A percentile compares a stretch with the other conserved stretches of the same genome.
phyloP scores from a whole-genome alignment of 2,888 invertebrate species.

The Coelogynopora nodosa region DNA sequence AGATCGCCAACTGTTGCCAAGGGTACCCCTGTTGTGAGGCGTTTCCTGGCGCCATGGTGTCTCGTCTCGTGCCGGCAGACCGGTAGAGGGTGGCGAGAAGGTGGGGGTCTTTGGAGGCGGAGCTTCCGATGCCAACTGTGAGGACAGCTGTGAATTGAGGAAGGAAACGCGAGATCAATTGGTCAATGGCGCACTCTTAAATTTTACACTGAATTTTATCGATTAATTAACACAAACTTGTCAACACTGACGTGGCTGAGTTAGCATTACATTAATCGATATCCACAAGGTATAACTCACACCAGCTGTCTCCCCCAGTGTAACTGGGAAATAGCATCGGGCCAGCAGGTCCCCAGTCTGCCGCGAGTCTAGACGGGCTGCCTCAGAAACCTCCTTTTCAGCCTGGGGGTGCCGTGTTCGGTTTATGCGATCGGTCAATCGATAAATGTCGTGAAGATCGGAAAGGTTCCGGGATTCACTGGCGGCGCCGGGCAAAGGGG shows the following conservation, averaged over 20 bases:
- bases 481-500: background rate
- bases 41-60: conserved; percentile 36
- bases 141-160: background rate
- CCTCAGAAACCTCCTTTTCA: background rate
- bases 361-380: no score
- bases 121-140: background rate
- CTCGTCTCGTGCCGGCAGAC: conserved; percentile 28
- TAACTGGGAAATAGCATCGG: conserved; percentile 1
- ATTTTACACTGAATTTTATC: no score
- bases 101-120: conserved; percentile 24
- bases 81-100: conserved; percentile 24
- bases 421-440: background rate
- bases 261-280: no score
- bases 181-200: no score
- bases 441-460: background rate
- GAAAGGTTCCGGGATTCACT: no score
- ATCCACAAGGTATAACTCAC: no score
- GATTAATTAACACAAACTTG: no score
- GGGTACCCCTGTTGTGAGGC: conserved; percentile 28
- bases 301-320: no score
- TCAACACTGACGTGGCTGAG: no score
- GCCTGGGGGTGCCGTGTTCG: background rate
- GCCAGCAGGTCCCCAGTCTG: background rate
- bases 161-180: no score
- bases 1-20: background rate